A percentile compares a stretch with the other conserved stretches of the same genome.
phyloP scores from a whole-genome alignment of 2,113 vertebrate genomes.

The Ginglymostoma cirratum region DNA sequence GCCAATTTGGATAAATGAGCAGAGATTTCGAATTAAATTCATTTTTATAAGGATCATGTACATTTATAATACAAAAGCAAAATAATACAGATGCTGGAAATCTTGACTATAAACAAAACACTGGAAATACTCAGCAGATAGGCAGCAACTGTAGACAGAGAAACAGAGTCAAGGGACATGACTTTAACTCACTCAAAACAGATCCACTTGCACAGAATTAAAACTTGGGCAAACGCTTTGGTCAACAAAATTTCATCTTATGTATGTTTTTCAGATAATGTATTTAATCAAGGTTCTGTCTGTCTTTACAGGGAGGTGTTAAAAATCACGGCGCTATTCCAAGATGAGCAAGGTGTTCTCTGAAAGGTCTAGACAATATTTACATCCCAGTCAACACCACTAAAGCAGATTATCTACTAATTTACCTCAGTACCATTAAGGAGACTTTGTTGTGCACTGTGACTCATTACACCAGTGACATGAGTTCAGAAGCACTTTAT shows the following conservation, averaged over 20 bases:
- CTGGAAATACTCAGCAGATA: not conserved
- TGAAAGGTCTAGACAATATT: not conserved
- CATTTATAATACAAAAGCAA: not conserved
- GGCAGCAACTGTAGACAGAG: not conserved
- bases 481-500: not conserved
- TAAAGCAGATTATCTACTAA: not conserved
- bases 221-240: not conserved
- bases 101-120: not conserved
- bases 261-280: not conserved
- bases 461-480: not conserved
- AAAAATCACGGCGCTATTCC: not conserved
- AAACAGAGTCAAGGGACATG: not conserved
- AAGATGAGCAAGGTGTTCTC: not conserved
- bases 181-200: not conserved
- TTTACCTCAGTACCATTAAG: not conserved
- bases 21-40: not conserved
- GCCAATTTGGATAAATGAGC: not conserved
- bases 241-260: not conserved
- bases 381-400: not conserved
- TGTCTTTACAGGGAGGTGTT: not conserved
- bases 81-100: not conserved
- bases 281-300: not conserved
- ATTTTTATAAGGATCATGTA: not conserved
- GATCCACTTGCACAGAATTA: not conserved
- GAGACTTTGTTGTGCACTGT: not conserved